Evolutionary conservation across 1,140 invertebrate genomes (phyloP).

Genomic region (Sycophila sp.): DNA sequence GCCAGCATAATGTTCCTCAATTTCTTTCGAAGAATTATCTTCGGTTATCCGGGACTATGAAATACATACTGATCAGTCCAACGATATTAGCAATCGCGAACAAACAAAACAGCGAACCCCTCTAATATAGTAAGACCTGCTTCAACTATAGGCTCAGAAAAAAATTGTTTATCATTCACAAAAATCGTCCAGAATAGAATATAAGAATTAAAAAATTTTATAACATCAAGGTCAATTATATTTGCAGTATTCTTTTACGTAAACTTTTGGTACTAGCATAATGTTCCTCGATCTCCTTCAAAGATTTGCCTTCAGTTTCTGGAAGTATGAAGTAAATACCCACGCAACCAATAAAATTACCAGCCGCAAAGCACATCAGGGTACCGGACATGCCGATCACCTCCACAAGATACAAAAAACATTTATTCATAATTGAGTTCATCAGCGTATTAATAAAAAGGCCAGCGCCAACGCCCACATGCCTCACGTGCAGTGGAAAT

Average conservation of each 20-base stretch:
- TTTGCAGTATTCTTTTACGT: no score
- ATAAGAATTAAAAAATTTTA: no score
- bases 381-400: not conserved
- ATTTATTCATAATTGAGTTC: not conserved
- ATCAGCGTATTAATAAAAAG: slow-evolving; percentile 69
- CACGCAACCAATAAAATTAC: no score
- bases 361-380: no score
- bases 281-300: slow-evolving; percentile 23
- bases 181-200: no score
- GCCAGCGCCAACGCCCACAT: slow-evolving; percentile 73
- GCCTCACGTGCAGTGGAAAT: slow-evolving; percentile 66
- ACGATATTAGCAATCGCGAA: not conserved
- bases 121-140: no score
- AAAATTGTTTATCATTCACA: no score
- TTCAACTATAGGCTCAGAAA: no score
- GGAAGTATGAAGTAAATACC: not conserved
- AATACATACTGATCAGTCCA: not conserved
- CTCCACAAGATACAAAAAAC: not conserved
- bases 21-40: not conserved
- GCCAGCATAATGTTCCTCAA: not conserved
- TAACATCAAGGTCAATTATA: no score
- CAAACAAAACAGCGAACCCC: no score
- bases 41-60: not conserved
- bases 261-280: not conserved
- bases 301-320: slow-evolving; percentile 12